A percentile compares a stretch with the other conserved stretches of the same genome.
Conservation (phyloP, 53 echinoderm and acorn worm genomes). For the Holothuria leucospilota region DNA sequence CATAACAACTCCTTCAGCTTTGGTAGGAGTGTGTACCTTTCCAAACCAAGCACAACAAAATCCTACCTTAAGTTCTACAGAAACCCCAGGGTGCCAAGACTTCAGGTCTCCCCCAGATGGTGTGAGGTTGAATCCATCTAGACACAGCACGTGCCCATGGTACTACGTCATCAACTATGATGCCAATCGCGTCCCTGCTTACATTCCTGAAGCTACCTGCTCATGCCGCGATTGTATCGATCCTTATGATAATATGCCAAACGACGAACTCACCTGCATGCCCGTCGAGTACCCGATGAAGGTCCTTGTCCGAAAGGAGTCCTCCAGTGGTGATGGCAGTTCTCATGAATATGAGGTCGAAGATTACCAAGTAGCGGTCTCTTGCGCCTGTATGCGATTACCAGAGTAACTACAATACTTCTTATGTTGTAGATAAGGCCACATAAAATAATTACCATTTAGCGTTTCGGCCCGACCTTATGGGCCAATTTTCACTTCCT, state of each 20-base stretch:
- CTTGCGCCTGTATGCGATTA: constrained; percentile 27
- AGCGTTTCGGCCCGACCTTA: neutral
- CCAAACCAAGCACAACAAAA: no score
- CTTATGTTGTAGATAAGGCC: neutral
- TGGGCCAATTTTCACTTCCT: neutral
- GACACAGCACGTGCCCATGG: constrained; percentile 13
- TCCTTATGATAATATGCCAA: neutral
- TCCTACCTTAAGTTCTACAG: no score
- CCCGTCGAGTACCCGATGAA: constrained; percentile 5
- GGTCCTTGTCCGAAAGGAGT: neutral
- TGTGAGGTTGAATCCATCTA: neutral
- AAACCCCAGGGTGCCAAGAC: neutral
- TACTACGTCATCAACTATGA: constrained; percentile 14
- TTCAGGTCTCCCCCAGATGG: neutral
- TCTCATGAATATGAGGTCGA: neutral
- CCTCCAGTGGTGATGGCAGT: neutral
- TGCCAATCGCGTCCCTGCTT: neutral
- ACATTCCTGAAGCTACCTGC: neutral
- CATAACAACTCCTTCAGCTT: no score
- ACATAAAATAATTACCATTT: neutral
- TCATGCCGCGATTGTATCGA: neutral
- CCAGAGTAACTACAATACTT: neutral
- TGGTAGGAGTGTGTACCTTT: no score
- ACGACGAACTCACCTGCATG: constrained; percentile 5
- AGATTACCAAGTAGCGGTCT: neutral